Evolutionary conservation across 2,888 invertebrate genomes (phyloP), one percentile per base, ranked within the genome.

Genomic region (Parthenolecanium corni): DNA sequence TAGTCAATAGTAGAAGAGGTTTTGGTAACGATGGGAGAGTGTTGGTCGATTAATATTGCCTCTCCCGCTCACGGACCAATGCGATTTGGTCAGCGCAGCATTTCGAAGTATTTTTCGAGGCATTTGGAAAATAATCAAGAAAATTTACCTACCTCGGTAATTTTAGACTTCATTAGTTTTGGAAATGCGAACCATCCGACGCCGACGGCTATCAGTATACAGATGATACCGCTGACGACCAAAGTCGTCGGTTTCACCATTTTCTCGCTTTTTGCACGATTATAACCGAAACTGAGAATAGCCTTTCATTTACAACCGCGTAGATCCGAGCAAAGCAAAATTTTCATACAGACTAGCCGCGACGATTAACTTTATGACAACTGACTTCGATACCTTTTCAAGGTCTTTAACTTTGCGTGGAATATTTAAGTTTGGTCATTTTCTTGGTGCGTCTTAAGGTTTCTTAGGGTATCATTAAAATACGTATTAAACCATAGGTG

Each of bases 141-240:
- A n/a, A n/a, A n/a, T n/a, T n/a, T n/a, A 31, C 14, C 65, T 63
- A 69, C 69, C 66, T 69, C 57, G 11, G 62, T 52, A 31, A 69
- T 67, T 66, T 69, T 67, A 16, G 64, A 66, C 42, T 66, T 63
- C 18, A 69, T 53, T 47, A 68, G 62, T 14, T 66, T 67, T 44
- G 69, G 64, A 36, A 68, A 69, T 11, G 65, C 68, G 58, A 64
- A 67, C 65, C 68, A 69, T 56, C 69, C 69, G 20, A 69, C 64
- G 46, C 68, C 58, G 42, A 67, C 25, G 42, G 67, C 67, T 14
- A 69, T 18, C 12, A 65, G n/a, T 5, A 67, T 58, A n/a, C 68
- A 47, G n/a, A 67, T 65, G 5, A 65, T 53, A 6, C 69, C 69
- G 54, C 64, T 51, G 12, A 69, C 68, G 49, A 66, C 66, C n/a